These are phyloP conservation scores for Xylota sylvarum DNA, from an alignment of 2,888 invertebrate genomes.

Conservation along the genomic window DNA sequence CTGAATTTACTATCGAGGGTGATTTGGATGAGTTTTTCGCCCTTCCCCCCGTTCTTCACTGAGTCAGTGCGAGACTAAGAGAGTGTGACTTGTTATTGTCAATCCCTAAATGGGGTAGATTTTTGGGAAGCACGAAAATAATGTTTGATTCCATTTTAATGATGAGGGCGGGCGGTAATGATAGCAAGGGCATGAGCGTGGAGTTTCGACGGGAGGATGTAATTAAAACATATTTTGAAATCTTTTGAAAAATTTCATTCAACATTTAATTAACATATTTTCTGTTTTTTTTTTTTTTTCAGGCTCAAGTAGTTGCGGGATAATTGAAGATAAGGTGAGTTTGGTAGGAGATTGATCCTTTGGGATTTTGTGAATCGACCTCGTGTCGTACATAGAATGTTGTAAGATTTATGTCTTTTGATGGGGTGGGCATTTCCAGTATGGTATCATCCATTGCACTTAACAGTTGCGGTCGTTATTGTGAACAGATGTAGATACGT, in stretches of 20 bases:
- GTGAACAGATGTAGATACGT: background rate
- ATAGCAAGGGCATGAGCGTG: conserved; percentile 4
- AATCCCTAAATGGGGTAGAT: conserved; percentile 35
- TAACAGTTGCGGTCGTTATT: background rate
- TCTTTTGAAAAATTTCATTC: background rate
- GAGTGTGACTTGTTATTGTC: conserved; percentile 61
- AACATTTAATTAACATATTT: conserved; percentile 39
- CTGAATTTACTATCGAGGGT: conserved; percentile 31
- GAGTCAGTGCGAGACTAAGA: background rate
- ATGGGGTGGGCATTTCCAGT: background rate
- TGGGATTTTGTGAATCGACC: background rate
- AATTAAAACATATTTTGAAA: conserved; percentile 35
- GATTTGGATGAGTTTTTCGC: background rate
- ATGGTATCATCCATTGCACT: background rate
- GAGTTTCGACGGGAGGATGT: background rate
- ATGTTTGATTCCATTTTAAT: conserved; percentile 64
- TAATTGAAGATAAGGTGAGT: conserved; percentile 34
- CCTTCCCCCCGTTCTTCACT: too few species aligned
- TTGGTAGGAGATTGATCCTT: background rate
- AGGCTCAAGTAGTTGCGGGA: conserved; percentile 7
- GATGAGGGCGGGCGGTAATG: conserved; percentile 51
- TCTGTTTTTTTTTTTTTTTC: conserved; percentile 43
- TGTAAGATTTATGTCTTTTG: background rate
- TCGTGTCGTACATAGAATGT: background rate
- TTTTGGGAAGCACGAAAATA: conserved; percentile 30